A percentile compares a stretch with the other conserved stretches of the same genome.
phyloP scores from a whole-genome alignment of 2,888 invertebrate genomes.

The Leucoptera coffeella region DNA sequence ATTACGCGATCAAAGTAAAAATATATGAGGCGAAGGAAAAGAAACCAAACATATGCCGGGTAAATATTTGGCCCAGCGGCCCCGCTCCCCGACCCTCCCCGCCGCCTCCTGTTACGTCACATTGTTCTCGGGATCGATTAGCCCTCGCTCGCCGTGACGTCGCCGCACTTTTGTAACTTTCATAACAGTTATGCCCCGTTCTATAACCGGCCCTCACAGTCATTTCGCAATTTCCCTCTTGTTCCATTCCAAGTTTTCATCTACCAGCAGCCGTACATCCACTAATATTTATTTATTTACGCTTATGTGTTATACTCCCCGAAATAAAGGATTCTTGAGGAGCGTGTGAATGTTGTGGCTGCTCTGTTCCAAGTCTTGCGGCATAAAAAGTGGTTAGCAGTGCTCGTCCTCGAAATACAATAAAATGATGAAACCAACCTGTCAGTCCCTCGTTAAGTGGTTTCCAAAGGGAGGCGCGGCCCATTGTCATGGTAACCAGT shows the following conservation, averaged over 20 bases:
- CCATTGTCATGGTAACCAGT: conserved; percentile 42
- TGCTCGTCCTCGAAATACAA: no score
- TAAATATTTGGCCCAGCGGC: conserved; percentile 39
- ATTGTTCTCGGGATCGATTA: conserved; percentile 48
- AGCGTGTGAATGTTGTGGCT: no score
- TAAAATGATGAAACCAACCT: conserved; percentile 51
- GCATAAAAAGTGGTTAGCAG: no score
- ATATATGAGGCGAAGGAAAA: conserved; percentile 50
- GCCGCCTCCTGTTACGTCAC: conserved; percentile 31
- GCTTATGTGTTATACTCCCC: no score
- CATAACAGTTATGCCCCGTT: conserved; percentile 20
- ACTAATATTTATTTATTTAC: no score
- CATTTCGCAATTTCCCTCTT: no score
- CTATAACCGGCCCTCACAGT: no score
- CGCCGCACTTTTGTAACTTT: conserved; percentile 17
- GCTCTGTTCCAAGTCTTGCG: no score
- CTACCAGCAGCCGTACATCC: no score
- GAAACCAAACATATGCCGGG: conserved; percentile 49
- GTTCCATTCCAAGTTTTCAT: no score
- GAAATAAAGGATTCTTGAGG: no score
- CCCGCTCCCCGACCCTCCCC: conserved; percentile 12
- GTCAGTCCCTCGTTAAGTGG: conserved; percentile 53
- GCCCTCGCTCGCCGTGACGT: conserved; percentile 22
- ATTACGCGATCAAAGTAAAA: conserved; percentile 47
- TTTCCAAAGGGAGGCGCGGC: conserved; percentile 34